These are phyloP conservation scores for Acyrthosiphon pisum DNA, from an alignment of 1,140 invertebrate genomes.

Conservation along the genomic window DNA sequence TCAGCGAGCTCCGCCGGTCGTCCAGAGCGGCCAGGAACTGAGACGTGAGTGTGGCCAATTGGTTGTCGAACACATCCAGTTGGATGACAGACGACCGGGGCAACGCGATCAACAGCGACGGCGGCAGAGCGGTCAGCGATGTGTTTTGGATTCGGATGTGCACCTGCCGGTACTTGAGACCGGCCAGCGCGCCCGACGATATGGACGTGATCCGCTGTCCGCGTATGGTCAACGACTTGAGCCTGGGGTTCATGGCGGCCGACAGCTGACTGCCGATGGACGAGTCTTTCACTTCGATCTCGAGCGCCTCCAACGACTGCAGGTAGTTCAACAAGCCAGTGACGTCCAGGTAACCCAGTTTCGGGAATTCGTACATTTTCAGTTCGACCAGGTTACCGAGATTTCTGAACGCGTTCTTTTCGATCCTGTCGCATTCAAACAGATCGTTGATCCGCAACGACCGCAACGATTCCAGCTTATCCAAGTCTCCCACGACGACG, in stretches of 20 bases:
- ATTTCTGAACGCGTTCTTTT: constrained; percentile 80
- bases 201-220: constrained; percentile 79
- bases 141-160: constrained; percentile 79
- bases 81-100: constrained; percentile 82
- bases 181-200: constrained; percentile 81
- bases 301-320: constrained; percentile 73
- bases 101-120: constrained; percentile 84
- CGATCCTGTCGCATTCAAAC: constrained; percentile 75
- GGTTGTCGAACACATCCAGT: constrained; percentile 80
- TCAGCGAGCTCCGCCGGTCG: constrained; percentile 77
- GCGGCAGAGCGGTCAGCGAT: constrained; percentile 76
- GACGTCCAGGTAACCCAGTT: constrained; percentile 82
- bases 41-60: constrained; percentile 75
- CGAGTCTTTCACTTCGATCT: constrained; percentile 86
- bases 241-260: constrained; percentile 77
- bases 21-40: constrained; percentile 81
- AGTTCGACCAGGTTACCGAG: constrained; percentile 75
- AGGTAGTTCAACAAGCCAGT: constrained; percentile 78
- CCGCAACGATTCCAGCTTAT: constrained; percentile 71
- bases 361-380: constrained; percentile 76
- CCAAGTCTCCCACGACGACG: constrained; percentile 77
- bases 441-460: constrained; percentile 74
- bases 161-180: constrained; percentile 76
- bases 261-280: constrained; percentile 81
- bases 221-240: constrained; percentile 76